Conservation (phyloP, 1,140 invertebrate genomes). For the Hycleus phaleratus region DNA sequence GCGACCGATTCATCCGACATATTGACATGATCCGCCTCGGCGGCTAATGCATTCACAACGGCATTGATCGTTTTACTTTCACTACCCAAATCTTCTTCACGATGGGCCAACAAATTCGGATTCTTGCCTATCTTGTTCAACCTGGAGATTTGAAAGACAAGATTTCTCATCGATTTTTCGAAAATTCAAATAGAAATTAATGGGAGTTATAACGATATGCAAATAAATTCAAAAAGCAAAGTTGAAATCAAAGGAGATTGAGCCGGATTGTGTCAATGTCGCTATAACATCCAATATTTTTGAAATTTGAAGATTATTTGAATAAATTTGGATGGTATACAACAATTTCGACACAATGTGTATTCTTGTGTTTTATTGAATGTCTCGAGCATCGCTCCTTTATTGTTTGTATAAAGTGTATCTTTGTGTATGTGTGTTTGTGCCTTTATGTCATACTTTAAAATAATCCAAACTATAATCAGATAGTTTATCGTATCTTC, state of each 20-base stretch:
- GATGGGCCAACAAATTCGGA: slow-evolving; percentile 88
- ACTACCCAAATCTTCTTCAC: slow-evolving; percentile 79
- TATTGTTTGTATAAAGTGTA: slow-evolving; percentile 10
- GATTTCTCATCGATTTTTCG: too few relatives aligned
- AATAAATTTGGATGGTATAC: too few relatives aligned
- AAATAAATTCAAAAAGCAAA: slow-evolving; percentile 8
- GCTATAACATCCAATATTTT: too few relatives aligned
- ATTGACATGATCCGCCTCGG: slow-evolving; percentile 76
- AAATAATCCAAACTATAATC: not conserved
- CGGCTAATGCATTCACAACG: slow-evolving; percentile 81
- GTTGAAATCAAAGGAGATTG: not conserved
- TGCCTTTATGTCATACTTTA: slow-evolving; percentile 12
- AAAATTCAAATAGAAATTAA: not conserved
- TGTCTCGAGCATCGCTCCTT: slow-evolving; percentile 27
- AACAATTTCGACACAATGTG: not conserved
- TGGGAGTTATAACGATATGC: not conserved
- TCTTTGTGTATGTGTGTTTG: slow-evolving; percentile 19
- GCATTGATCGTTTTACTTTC: slow-evolving; percentile 87
- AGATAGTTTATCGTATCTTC: too few relatives aligned
- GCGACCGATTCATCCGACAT: slow-evolving; percentile 66
- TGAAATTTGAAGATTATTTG: too few relatives aligned
- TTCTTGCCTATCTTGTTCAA: slow-evolving; percentile 98
- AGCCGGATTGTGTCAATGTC: not conserved
- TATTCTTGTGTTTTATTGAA: slow-evolving; percentile 28
- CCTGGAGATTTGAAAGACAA: slow-evolving; percentile 40